Evolutionary conservation across 1,140 invertebrate species (phyloP).

Genomic region (Eciton burchellii): DNA sequence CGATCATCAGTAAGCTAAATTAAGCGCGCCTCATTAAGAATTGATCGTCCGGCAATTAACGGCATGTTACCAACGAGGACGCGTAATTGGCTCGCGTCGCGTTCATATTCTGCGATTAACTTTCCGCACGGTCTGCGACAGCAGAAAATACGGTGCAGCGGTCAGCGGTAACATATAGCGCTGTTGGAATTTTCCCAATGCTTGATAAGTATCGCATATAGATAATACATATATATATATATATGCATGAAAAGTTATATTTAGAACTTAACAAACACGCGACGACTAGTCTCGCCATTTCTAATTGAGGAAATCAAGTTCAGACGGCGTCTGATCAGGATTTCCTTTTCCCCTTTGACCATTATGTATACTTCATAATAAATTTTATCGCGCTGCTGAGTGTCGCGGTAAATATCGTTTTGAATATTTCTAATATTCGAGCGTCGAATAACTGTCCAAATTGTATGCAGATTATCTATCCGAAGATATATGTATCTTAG

Average conservation of each 20-base stretch:
- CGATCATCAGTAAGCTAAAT: background rate
- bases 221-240: slow-evolving; percentile 7
- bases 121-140: slow-evolving; percentile 2
- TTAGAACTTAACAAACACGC: background rate
- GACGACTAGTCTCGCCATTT: background rate
- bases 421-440: slow-evolving; percentile 10
- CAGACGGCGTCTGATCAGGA: background rate
- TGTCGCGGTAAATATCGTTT: slow-evolving; percentile 3
- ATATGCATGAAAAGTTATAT: background rate
- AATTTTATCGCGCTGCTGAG: slow-evolving; percentile 7
- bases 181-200: slow-evolving; percentile 42
- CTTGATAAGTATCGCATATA: background rate
- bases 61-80: background rate
- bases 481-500: too few relatives aligned
- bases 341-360: slow-evolving; percentile 15
- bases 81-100: slow-evolving; percentile 8
- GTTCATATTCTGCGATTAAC: slow-evolving; percentile 28
- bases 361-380: background rate
- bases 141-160: background rate
- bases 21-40: slow-evolving; percentile 23
- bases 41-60: slow-evolving; percentile 31
- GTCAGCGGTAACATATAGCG: background rate
- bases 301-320: slow-evolving; percentile 22
- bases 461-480: too few relatives aligned
- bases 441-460: background rate